A percentile compares a stretch with the other conserved stretches of the same genome.
These are phyloP conservation scores for Meta bourneti DNA, from an alignment of 2,888 invertebrate genomes.

Conservation along the genomic window DNA sequence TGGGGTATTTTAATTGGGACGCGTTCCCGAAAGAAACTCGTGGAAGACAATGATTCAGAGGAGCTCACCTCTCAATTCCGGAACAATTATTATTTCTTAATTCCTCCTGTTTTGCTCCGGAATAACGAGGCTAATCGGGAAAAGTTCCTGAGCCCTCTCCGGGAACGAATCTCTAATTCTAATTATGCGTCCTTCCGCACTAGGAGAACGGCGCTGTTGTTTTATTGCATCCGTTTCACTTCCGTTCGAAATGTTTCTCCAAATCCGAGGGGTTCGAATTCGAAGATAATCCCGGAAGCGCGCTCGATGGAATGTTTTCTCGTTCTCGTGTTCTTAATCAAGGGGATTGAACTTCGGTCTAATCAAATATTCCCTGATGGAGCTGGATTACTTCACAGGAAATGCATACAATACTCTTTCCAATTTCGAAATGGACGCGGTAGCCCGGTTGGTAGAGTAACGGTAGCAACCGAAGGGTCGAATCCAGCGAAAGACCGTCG, in stretches of 20 bases:
- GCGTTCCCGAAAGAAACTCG: background rate
- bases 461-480: too few relatives aligned
- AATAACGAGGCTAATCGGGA: background rate
- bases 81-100: background rate
- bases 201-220: background rate
- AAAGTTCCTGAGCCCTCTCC: background rate
- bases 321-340: background rate
- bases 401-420: background rate
- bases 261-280: background rate
- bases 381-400: background rate
- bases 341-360: background rate
- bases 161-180: background rate
- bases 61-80: background rate
- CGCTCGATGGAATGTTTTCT: background rate
- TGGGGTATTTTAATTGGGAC: background rate
- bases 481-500: too few relatives aligned
- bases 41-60: background rate
- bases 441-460: too few relatives aligned
- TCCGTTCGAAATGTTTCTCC: background rate
- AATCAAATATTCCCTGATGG: background rate
- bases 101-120: background rate
- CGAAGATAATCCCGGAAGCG: background rate
- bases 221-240: background rate
- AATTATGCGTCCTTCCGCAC: background rate
- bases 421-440: too few relatives aligned